Evolutionary conservation across 2,113 vertebrate genomes (phyloP), one percentile per base, ranked within the genome.

Genomic region (Chionodraco myersi): DNA sequence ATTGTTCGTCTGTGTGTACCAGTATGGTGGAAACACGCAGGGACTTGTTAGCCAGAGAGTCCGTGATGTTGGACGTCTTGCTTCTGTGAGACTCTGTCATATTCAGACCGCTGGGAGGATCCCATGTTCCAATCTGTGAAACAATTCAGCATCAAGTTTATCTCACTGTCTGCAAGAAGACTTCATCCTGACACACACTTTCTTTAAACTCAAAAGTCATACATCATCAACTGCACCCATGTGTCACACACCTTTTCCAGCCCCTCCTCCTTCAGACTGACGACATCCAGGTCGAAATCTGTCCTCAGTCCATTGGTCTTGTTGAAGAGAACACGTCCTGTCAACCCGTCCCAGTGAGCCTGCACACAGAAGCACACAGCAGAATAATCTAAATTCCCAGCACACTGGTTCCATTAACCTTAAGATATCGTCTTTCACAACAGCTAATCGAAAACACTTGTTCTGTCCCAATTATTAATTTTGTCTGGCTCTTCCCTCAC

Each of bases 301-400:
- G 98, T 99, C 83, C 98, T 95, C 85, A 99, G 95, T 44, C 98
- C 98, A 70, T 99, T 99, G 63, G 95, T 97, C 96, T 97, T 99
- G 86, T 99, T 99, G 91, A 99, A 99, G 85, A 96, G 97, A 92
- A 99, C 97, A 49, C 97, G 96, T 56, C 98, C 98, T 26, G 98
- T 99, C 84, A 99, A 95, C 34, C 98, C 98, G 91, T 99, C 98
- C 98, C 98, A 99, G 59, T 98, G 97, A 79, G 98, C 97, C 98
- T 99, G 66, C 26, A 77, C 14, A 73, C 26, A 85, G 77, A 85
- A 49, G 80, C 26, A 58, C 11, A 52, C n/a, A 49, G 44, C 67
- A 65, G 23, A 10, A 79, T 79, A 71, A 84, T 72, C 75, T 34
- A 47, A 73, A 67, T 75, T 69, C 53, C 44, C 58, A 16, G 63